Base-by-base conservation (phyloP, 2,113 vertebrate species). In the Paradisaea rubra region DNA sequence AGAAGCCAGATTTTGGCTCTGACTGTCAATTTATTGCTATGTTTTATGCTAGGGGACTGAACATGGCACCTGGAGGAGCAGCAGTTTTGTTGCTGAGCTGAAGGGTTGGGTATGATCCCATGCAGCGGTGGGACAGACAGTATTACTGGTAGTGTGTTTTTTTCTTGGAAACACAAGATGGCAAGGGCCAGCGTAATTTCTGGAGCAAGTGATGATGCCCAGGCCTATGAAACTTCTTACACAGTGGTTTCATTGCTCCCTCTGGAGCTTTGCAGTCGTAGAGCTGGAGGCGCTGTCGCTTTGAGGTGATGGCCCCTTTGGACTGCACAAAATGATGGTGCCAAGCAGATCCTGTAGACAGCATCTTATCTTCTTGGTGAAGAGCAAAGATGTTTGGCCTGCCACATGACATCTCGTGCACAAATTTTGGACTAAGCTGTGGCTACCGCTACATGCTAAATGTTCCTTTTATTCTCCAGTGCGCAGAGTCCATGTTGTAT, bases 211-310 rank as follows among this genome's bases (percentile, higher is more conserved):
- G 2, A 4, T 81, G 54, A 33, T 39, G 15, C 24, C 11, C 47
- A 47, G 35, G 27, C 9, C 31, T 45, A 0, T 41, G 39, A 41
- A 72, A 52, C 15, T 10, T n/a, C 28, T 25, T 44, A 0, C 1
- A 1, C 0, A 1, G 8, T 42, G 47, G 39, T 57, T 86, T 63
- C 39, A n/a, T 16, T 2, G 3, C 14, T 73, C 7, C 21, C 15
- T 68, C 42, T 73, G 45, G 17, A n/a, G 5, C 33, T 92, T 50
- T 44, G 28, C 1, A 1, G 6, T 27, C 0, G 0, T 10, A 20
- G 89, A 88, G 23, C 47, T 72, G 59, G 41, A 61, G 72, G 27
- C 0, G 2, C 14, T 35, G 6, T 56, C 1, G 0, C 14, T 71
- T 83, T 39, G 70, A 57, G 42, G 24, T 15, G 56, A 10, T 50